Evolutionary conservation across 2,888 invertebrate genomes (phyloP), one percentile per base, ranked within the genome.

Genomic region (Eupsilia transversa): DNA sequence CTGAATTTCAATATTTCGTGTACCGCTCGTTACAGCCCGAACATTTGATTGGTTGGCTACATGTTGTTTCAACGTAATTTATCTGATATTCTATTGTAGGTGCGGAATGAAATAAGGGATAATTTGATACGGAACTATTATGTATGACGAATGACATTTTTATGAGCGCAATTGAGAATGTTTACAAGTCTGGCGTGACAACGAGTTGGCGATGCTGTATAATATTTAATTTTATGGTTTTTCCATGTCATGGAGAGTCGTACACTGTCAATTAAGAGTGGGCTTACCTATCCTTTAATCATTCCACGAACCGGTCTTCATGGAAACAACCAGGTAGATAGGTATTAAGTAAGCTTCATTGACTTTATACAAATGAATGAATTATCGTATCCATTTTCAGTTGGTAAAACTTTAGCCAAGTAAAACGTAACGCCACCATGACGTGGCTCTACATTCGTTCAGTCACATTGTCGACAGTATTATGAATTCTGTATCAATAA

Each of bases 1-100:
- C 92, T 89, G 95, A 92, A 95, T 92, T 95, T 96, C 96, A 94
- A 96, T 96, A 96, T 93, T 93, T 82, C 74, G 78, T 78, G 77
- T 56, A 67, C 60, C 27, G 38, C 43, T 73, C 54, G 63, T 79
- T 76, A 72, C 71, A 74, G 59, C 56, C 54, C 52, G 30, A 78
- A 77, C 46, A 68, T 78, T 86, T 60, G 72, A 23, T 46, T 46
- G 23, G 46, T 71, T 66, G 52, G 43, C 72, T 86, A 72, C 72
- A 64, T 72, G 75, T 66, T 73, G 71, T 75, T 70, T 73, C 56
- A n/a, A 54, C 23, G 41, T 59, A 61, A 72, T 70, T 70, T 64
- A 71, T 54, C 35, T 52, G 63, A 59, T 54, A 59, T 52, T 79
- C 20, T n/a, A 61, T 46, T 49, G 41, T 80, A 80, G 41, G 20